phyloP scores from a whole-genome alignment of 2,797 vertebrate species.

The Melanotaenia boesemani region DNA sequence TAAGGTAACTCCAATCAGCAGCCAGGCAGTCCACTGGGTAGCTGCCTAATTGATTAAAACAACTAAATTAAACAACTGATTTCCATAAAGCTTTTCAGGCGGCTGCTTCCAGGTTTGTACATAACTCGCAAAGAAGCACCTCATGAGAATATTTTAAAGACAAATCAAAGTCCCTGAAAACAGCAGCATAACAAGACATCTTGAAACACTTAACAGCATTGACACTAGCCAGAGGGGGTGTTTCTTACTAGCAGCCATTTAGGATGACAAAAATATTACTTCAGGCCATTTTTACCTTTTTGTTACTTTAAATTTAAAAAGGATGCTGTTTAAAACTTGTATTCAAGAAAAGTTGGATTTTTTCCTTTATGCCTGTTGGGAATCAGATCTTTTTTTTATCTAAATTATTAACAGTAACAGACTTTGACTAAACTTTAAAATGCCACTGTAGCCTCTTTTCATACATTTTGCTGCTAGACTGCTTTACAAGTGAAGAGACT shows the following conservation, averaged over 20 bases:
- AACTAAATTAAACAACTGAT: too few species aligned
- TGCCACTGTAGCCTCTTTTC: neutral
- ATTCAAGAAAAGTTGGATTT: neutral
- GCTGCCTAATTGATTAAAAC: too few species aligned
- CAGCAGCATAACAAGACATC: neutral
- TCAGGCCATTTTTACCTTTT: neutral
- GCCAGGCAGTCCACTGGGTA: too few species aligned
- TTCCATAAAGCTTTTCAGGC: too few species aligned
- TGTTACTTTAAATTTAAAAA: neutral
- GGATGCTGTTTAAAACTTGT: neutral
- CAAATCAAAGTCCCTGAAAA: too few species aligned
- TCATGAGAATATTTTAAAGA: neutral
- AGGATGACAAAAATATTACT: neutral
- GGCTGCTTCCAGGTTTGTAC: too few species aligned
- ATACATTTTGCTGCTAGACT: neutral
- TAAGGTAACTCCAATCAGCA: too few species aligned
- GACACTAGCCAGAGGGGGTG: neutral
- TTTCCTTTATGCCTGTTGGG: neutral
- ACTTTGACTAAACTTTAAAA: neutral
- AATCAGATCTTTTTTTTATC: neutral
- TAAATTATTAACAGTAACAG: neutral
- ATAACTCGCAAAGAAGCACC: neutral
- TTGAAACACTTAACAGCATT: neutral
- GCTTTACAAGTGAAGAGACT: neutral
- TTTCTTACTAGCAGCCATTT: neutral